Evolutionary conservation across 2,888 invertebrate species (phyloP).

Genomic region (Ceraclea dissimilis): DNA sequence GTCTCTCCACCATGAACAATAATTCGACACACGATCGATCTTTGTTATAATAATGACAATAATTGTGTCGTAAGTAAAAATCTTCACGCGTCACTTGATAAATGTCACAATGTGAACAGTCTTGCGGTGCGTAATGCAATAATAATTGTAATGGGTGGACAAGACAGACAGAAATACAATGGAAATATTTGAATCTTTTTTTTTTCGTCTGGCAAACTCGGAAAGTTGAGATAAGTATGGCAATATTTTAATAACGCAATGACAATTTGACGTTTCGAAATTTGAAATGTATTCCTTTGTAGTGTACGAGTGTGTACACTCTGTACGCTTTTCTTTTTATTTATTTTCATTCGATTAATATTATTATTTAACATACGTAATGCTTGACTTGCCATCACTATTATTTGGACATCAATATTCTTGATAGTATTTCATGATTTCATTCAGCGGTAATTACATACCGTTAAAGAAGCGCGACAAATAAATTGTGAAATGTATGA

Average conservation of each 20-base stretch:
- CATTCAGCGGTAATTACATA: too few relatives aligned
- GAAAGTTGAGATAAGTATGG: background rate
- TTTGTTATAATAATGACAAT: background rate
- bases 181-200: background rate
- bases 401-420: too few relatives aligned
- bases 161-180: background rate
- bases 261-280: background rate
- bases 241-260: background rate
- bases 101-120: background rate
- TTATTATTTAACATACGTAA: too few relatives aligned
- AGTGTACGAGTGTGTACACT: too few relatives aligned
- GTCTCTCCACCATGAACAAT: background rate
- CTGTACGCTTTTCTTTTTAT: too few relatives aligned
- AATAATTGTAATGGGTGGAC: background rate
- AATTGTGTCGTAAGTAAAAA: background rate
- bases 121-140: background rate
- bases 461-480: too few relatives aligned
- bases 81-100: conserved; percentile 1
- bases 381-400: too few relatives aligned
- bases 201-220: background rate
- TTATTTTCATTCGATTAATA: too few relatives aligned
- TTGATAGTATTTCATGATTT: too few relatives aligned
- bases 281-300: background rate
- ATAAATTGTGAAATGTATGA: too few relatives aligned
- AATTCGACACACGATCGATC: conserved; percentile 1